These are phyloP conservation scores for Benthosema pterotum DNA, from an alignment of 2,797 vertebrate species.

Conservation along the genomic window DNA sequence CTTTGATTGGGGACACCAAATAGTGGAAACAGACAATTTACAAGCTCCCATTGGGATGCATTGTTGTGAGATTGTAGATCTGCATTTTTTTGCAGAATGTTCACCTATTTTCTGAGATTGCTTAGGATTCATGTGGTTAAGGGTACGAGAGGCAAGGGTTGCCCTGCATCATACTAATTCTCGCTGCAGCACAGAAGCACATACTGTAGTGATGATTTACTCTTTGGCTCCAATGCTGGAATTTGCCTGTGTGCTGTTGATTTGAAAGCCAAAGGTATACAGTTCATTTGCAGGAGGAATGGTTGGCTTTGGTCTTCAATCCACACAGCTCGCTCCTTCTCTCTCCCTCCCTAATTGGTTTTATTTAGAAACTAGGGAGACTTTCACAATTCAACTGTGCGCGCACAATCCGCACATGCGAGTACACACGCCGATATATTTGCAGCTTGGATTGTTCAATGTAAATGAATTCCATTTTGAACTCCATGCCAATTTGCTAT, in stretches of 20 bases:
- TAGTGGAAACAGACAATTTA: too few species aligned
- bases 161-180: too few species aligned
- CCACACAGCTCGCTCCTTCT: slow-evolving; percentile 23
- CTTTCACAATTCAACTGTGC: slow-evolving; percentile 21
- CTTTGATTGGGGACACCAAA: too few species aligned
- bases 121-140: too few species aligned
- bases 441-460: slow-evolving; percentile 41
- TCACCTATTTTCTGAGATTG: too few species aligned
- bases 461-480: slow-evolving; percentile 47
- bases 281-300: slow-evolving; percentile 4
- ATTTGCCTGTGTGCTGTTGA: slow-evolving; percentile 23
- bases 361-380: slow-evolving; percentile 36
- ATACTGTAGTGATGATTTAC: too few species aligned
- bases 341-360: slow-evolving; percentile 50
- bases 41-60: too few species aligned
- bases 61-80: too few species aligned
- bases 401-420: too few species aligned
- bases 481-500: slow-evolving; percentile 42
- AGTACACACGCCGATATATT: not conserved
- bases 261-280: slow-evolving; percentile 8
- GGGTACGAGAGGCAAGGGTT: too few species aligned
- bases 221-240: not conserved
- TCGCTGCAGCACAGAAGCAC: too few species aligned
- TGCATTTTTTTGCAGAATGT: too few species aligned
- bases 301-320: slow-evolving; percentile 14